These are phyloP conservation scores for Mormyrus proboscirostris DNA, from an alignment of 2,797 vertebrate genomes.

Conservation along the genomic window DNA sequence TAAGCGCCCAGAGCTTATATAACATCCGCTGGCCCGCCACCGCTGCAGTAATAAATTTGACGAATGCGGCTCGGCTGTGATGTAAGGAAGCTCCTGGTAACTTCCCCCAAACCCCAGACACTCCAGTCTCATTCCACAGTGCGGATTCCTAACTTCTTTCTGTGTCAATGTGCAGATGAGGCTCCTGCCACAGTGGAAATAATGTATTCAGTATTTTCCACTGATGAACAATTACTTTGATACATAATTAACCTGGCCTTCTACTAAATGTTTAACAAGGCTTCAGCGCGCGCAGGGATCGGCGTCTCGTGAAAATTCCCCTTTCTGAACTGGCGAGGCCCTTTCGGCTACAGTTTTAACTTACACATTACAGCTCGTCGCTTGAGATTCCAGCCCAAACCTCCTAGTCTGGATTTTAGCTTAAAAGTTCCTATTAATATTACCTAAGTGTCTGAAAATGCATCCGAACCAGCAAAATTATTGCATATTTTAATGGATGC, in stretches of 20 bases:
- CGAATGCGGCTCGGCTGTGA: background rate
- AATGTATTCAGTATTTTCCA: slow-evolving; percentile 28
- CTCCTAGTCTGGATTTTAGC: slow-evolving; percentile 14
- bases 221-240: slow-evolving; percentile 49
- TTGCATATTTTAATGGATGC: slow-evolving; percentile 26
- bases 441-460: slow-evolving; percentile 22
- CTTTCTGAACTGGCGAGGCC: slow-evolving; percentile 11
- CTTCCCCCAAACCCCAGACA: background rate
- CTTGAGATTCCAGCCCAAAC: background rate
- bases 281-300: slow-evolving; percentile 9
- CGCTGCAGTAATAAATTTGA: slow-evolving; percentile 11
- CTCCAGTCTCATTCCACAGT: background rate
- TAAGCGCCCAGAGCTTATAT: background rate
- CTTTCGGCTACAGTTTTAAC: slow-evolving; percentile 27
- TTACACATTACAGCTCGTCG: slow-evolving; percentile 25
- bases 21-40: background rate
- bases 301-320: slow-evolving; percentile 22
- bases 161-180: background rate
- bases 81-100: slow-evolving; percentile 15
- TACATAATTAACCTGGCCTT: slow-evolving; percentile 48
- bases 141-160: background rate
- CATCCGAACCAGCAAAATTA: slow-evolving; percentile 30
- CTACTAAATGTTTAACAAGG: slow-evolving; percentile 49
- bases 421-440: slow-evolving; percentile 26
- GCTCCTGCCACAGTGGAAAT: slow-evolving; percentile 12